These are phyloP conservation scores for Acanthornis magna DNA, from an alignment of 2,797 vertebrate species.

Conservation along the genomic window DNA sequence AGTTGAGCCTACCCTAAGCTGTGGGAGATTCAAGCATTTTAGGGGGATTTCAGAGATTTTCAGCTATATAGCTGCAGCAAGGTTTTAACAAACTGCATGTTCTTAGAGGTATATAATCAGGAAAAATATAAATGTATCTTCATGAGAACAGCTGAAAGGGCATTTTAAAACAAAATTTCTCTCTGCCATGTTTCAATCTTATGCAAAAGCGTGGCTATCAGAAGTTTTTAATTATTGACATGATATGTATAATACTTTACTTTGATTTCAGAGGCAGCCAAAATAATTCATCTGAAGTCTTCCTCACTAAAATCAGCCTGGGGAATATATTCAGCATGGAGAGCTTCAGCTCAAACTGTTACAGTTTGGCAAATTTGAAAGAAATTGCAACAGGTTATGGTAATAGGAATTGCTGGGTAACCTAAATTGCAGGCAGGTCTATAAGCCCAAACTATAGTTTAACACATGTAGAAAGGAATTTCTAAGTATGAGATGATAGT, in stretches of 20 bases:
- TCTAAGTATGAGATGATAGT: background rate
- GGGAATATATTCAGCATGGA: background rate
- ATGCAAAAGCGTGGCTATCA: background rate
- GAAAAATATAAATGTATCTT: background rate
- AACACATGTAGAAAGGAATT: background rate
- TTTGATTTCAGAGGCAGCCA: background rate
- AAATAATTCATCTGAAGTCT: background rate
- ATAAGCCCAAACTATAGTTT: background rate
- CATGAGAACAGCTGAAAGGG: background rate
- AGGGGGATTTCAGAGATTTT: background rate
- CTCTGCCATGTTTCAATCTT: background rate
- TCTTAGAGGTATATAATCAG: background rate
- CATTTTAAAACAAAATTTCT: background rate
- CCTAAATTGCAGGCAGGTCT: background rate
- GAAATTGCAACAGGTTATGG: background rate
- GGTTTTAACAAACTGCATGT: background rate
- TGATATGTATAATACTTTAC: background rate
- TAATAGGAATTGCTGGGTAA: background rate
- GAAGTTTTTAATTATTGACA: background rate
- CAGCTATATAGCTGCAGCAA: background rate
- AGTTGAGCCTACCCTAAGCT: background rate
- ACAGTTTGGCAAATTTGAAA: background rate
- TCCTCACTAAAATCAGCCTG: background rate
- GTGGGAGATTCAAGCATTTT: background rate
- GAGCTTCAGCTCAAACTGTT: background rate